These are phyloP conservation scores for Haplochromis burtoni DNA, from an alignment of 2,113 vertebrate genomes.

Conservation along the genomic window DNA sequence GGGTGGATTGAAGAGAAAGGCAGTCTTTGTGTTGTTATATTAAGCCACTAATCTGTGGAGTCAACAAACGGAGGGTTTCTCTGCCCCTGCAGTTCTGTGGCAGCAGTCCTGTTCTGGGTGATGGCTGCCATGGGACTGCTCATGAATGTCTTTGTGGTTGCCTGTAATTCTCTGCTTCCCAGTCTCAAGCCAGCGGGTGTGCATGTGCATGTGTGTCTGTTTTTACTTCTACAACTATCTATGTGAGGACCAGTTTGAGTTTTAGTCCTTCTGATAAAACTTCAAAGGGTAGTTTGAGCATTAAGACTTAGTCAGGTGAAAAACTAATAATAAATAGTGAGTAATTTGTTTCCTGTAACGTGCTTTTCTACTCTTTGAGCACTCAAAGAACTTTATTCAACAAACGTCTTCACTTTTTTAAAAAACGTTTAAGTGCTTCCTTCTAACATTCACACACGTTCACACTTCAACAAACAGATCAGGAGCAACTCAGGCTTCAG, in stretches of 20 bases:
- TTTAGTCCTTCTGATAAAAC: background rate
- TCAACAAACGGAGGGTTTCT: constrained; percentile 40
- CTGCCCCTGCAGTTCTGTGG: constrained; percentile 39
- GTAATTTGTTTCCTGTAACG: background rate
- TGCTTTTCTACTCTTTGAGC: background rate
- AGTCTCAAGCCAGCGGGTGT: background rate
- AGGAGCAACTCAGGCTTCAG: background rate
- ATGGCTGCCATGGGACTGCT: constrained; percentile 43
- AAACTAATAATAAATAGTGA: background rate
- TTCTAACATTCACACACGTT: background rate
- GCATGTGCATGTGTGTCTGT: background rate
- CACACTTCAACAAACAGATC: background rate
- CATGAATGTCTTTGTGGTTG: constrained; percentile 34
- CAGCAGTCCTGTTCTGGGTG: constrained; percentile 8
- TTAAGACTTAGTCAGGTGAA: background rate
- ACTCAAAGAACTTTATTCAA: background rate
- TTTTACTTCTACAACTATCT: background rate
- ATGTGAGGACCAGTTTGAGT: background rate
- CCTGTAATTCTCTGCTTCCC: constrained; percentile 22
- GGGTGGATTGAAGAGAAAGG: constrained; percentile 22
- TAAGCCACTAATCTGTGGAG: constrained; percentile 52
- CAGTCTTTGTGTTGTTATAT: constrained; percentile 46
- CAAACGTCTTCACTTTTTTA: fast-evolving
- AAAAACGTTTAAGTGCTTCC: background rate
- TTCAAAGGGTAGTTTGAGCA: background rate